phyloP scores from a whole-genome alignment of 1,140 invertebrate species.

The Phthorimaea operculella region DNA sequence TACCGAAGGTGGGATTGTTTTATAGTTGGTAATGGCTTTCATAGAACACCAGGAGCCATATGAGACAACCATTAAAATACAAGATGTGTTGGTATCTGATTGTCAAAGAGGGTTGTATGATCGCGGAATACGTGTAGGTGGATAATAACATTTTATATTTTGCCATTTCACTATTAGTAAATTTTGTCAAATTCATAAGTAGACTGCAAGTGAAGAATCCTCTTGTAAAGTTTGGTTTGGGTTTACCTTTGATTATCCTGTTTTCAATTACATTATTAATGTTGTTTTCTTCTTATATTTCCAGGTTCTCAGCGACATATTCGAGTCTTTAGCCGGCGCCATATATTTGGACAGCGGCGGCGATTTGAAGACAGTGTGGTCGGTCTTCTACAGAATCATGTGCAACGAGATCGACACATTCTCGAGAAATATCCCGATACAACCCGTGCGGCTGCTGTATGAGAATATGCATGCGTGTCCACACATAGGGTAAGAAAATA shows the following conservation, averaged over 20 bases:
- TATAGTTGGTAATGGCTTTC: conserved; percentile 77
- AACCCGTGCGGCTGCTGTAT: conserved; percentile 85
- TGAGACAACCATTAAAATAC: conserved; percentile 71
- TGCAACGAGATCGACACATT: conserved; percentile 80
- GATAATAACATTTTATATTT: no score
- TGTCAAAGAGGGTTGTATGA: conserved; percentile 74
- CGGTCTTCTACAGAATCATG: conserved; percentile 82
- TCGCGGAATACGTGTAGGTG: conserved; percentile 79
- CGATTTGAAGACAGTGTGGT: conserved; percentile 84
- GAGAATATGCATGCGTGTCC: conserved; percentile 75
- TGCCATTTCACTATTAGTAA: no score
- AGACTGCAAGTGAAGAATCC: no score
- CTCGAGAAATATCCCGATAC: conserved; percentile 85
- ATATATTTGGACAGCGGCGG: conserved; percentile 90
- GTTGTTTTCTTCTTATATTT: not conserved
- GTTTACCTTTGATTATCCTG: no score
- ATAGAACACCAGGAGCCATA: conserved; percentile 80
- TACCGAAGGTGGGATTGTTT: conserved; percentile 81
- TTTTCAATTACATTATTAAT: no score
- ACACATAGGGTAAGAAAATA: conserved; percentile 70
- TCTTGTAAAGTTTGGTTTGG: no score
- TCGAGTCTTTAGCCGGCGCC: conserved; percentile 92
- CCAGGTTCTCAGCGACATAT: conserved; percentile 84
- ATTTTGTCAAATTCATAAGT: no score
- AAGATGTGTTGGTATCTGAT: conserved; percentile 72